Conservation (phyloP, 1,140 invertebrate species). For the Adoxophyes honmai region DNA sequence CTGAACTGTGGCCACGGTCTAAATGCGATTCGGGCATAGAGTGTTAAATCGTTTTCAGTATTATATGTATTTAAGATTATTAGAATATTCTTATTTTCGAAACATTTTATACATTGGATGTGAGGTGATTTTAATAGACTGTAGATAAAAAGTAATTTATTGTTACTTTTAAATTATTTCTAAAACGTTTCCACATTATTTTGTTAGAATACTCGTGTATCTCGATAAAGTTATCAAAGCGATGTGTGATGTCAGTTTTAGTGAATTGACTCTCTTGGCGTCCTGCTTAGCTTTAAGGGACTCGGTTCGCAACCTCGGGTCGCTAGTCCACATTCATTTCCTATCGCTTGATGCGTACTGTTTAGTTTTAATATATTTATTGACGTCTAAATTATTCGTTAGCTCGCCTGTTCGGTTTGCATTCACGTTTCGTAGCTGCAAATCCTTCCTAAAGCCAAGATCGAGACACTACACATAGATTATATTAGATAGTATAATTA, state of each 20-base stretch:
- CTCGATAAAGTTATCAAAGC: constrained; percentile 33
- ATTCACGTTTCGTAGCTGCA: not conserved
- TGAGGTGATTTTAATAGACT: constrained; percentile 67
- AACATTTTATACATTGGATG: constrained; percentile 58
- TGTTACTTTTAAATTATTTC: constrained; percentile 72
- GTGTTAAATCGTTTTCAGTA: constrained; percentile 66
- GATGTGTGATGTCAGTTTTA: constrained; percentile 35
- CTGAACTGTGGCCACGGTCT: constrained; percentile 40
- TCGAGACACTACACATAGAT: not conserved
- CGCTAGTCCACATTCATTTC: constrained; percentile 6
- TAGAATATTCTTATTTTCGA: constrained; percentile 65
- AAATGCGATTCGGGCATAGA: constrained; percentile 48
- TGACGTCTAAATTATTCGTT: not conserved
- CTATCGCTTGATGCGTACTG: not conserved
- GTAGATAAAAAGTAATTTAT: constrained; percentile 71
- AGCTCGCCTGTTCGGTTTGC: not conserved
- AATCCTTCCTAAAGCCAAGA: not conserved
- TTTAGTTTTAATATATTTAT: constrained; percentile 7
- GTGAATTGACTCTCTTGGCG: constrained; percentile 47
- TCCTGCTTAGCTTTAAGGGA: constrained; percentile 71
- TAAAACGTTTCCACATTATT: constrained; percentile 62
- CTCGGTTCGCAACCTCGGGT: not conserved
- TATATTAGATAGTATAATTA: not conserved
- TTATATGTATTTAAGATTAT: constrained; percentile 70
- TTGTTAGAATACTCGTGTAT: constrained; percentile 41